Base-by-base conservation (phyloP, 2,888 invertebrate species). In the Entomobrya multifasciata region DNA sequence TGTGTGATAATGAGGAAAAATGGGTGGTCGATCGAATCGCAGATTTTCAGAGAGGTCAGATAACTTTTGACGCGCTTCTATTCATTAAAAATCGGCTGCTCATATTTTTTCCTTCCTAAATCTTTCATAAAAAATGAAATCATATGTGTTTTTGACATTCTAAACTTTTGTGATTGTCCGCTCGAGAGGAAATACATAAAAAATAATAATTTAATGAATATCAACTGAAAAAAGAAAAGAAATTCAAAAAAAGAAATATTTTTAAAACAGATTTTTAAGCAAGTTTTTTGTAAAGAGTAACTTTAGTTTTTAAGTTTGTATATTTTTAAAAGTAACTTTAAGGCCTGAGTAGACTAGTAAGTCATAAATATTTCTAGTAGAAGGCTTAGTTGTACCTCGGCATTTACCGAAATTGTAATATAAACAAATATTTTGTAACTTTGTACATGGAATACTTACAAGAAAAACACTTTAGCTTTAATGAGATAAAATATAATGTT, bases 351-450 rank as follows among this genome's bases (percentile, higher is more conserved):
- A n/a, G n/a, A n/a, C n/a, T n/a, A n/a, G n/a, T n/a, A n/a, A n/a
- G n/a, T n/a, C n/a, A n/a, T n/a, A n/a, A n/a, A n/a, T n/a, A n/a
- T n/a, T n/a, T n/a, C n/a, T n/a, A n/a, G n/a, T n/a, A n/a, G n/a
- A n/a, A n/a, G n/a, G n/a, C n/a, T 82, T 62, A 76, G 44, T 77
- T 87, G 83, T 82, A 78, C 70, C 78, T 82, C 83, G 78, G 72
- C 72, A 78, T 87, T 82, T 81, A 80, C 76, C 70, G 20, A 41
- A 57, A 25, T 15, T 80, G 81, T 81, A 79, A 86, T 22, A 47
- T 1, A 47, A 1, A n/a, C 22, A 44, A 47, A 22, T 10, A 25
- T 5, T 25, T 17, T 15, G 8, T 57, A 25, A 22, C 25, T 25
- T n/a, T 44, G n/a, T n/a, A n/a, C n/a, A n/a, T n/a, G n/a, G n/a